A percentile compares a stretch with the other conserved stretches of the same genome.
phyloP scores from a whole-genome alignment of 2,797 vertebrate genomes.

The Erethizon dorsatum region DNA sequence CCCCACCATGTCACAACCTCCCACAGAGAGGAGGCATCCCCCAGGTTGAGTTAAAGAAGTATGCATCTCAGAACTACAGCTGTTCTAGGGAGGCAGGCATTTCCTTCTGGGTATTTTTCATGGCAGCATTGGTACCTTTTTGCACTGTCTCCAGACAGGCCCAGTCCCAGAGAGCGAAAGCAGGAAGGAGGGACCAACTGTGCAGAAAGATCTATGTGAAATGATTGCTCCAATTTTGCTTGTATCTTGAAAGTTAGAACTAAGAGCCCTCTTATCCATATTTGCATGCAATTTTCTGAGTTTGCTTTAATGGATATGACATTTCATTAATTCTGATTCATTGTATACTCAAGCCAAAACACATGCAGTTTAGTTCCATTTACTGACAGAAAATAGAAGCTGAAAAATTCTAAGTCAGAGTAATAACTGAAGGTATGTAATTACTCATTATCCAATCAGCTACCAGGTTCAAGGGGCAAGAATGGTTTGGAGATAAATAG shows the following conservation, averaged over 20 bases:
- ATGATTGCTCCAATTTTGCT: conserved; percentile 24
- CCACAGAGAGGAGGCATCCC: neutral
- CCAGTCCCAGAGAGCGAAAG: neutral
- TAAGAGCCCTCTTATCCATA: conserved; percentile 74
- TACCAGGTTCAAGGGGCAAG: conserved; percentile 78
- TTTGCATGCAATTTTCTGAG: conserved; percentile 80
- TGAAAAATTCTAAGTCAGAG: conserved; percentile 82
- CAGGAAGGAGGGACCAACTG: neutral
- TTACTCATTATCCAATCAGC: conserved; percentile 87
- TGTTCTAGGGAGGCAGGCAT: neutral
- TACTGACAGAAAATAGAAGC: conserved; percentile 81
- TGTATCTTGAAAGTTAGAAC: conserved; percentile 62
- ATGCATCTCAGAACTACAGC: neutral
- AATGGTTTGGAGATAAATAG: conserved; percentile 83
- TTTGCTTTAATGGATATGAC: conserved; percentile 83
- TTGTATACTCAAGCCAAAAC: conserved; percentile 83
- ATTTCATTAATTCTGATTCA: conserved; percentile 86
- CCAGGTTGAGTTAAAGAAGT: neutral
- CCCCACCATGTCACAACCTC: neutral
- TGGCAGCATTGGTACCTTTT: neutral
- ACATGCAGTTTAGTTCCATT: conserved; percentile 82
- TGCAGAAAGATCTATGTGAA: neutral
- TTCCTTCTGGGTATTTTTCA: neutral
- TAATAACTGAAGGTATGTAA: conserved; percentile 82
- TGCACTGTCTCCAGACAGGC: neutral